Percentiles rank a stretch among this genome's conserved stretches.
Conservation (phyloP, 1,140 invertebrate genomes). For the Tetramorium alpestre region DNA sequence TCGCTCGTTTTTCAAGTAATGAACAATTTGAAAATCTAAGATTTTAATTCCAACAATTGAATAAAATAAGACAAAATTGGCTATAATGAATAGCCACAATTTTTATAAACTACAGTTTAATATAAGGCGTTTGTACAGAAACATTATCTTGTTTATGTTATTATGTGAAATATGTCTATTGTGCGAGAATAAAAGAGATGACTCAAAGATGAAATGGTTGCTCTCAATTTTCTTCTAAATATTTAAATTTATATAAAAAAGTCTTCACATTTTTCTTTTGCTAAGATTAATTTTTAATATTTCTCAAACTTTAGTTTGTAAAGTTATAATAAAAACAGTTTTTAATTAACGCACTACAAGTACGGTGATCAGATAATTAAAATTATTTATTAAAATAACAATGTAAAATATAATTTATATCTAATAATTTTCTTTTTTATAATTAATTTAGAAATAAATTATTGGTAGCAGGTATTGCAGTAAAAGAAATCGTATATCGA, state of each 20-base stretch:
- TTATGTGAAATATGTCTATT: conserved; percentile 78
- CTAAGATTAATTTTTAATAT: not conserved
- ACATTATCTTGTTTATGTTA: conserved; percentile 77
- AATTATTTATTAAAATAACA: not conserved
- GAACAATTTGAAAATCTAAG: not conserved
- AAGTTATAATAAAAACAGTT: not conserved
- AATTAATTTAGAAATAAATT: not conserved
- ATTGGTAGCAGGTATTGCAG: not conserved
- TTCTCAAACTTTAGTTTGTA: not conserved
- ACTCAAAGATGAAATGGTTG: not conserved
- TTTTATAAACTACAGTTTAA: conserved; percentile 68
- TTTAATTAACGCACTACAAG: not conserved
- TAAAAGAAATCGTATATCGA: conserved; percentile 24
- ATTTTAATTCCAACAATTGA: not conserved
- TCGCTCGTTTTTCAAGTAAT: not conserved
- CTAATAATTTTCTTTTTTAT: not conserved
- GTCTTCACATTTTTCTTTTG: not conserved
- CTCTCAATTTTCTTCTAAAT: not conserved
- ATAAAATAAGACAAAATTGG: not conserved
- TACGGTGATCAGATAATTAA: too few species aligned
- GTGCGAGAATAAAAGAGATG: conserved; percentile 59
- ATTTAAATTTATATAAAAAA: not conserved
- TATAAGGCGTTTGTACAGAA: conserved; percentile 77
- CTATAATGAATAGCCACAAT: not conserved
- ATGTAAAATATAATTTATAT: not conserved